Percentiles rank a stretch among this genome's conserved stretches.
Conservation (phyloP, 2,888 invertebrate species). For the Myathropa florea region DNA sequence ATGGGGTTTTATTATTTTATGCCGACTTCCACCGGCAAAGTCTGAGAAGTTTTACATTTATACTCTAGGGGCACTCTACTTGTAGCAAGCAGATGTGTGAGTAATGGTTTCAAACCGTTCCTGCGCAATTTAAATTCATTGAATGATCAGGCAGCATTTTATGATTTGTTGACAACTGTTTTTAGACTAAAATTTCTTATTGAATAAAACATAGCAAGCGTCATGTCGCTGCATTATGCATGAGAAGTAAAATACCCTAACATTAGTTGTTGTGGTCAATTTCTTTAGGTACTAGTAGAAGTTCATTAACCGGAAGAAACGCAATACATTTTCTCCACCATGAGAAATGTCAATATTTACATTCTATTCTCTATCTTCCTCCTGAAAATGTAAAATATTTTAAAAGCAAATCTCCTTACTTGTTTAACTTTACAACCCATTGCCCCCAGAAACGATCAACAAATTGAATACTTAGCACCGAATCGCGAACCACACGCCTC, state of each 20-base stretch:
- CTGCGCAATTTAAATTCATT: not conserved
- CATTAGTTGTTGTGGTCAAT: not conserved
- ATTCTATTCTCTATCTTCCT: not conserved
- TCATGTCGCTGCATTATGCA: not conserved
- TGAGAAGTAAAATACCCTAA: not conserved
- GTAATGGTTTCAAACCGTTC: not conserved
- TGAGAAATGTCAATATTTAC: too few species aligned
- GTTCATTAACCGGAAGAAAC: not conserved
- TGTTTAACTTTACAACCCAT: conserved; percentile 23
- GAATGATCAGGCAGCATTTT: not conserved
- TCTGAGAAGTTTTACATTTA: too few species aligned
- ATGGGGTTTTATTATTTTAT: too few species aligned
- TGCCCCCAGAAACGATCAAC: conserved; percentile 24
- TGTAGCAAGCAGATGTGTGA: too few species aligned
- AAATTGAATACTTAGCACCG: conserved; percentile 57
- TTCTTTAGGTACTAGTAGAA: not conserved
- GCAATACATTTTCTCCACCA: not conserved
- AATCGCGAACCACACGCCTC: conserved; percentile 35
- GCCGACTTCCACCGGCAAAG: too few species aligned
- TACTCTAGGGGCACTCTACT: too few species aligned
- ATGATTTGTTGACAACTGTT: not conserved
- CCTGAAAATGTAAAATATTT: not conserved
- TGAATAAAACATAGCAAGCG: not conserved
- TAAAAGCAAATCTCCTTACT: not conserved
- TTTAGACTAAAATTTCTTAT: not conserved